Percentiles rank a stretch among this genome's conserved stretches.
Conservation (phyloP, 2,113 vertebrate genomes). For the Pygoscelis adeliae region DNA sequence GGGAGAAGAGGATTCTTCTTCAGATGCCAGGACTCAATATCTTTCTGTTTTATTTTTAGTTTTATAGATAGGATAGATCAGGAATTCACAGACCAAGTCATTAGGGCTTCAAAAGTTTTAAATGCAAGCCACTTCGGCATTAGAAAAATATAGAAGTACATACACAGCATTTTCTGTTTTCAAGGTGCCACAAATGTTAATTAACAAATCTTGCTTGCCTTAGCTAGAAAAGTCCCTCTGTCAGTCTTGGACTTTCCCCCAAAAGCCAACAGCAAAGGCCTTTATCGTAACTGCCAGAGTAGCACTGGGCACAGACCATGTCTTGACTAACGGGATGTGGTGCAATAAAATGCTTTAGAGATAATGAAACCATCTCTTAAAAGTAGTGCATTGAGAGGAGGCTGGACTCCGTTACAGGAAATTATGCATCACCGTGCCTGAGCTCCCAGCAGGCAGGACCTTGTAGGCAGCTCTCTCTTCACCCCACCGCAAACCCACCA, state of each 20-base stretch:
- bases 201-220: background rate
- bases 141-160: background rate
- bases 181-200: conserved; percentile 25
- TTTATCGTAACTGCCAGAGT: background rate
- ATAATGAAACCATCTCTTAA: conserved; percentile 11
- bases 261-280: background rate
- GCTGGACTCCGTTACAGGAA: background rate
- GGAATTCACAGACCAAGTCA: background rate
- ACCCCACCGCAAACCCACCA: background rate
- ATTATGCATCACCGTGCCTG: background rate
- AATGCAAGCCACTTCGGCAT: background rate
- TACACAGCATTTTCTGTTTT: background rate
- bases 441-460: background rate
- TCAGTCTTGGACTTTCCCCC: background rate
- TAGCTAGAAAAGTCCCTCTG: background rate
- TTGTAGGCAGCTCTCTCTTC: background rate
- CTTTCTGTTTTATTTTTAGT: background rate
- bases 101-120: background rate
- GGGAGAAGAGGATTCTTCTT: background rate
- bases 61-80: background rate
- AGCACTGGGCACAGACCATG: background rate
- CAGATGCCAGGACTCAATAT: background rate
- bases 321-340: background rate
- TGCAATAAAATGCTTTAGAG: conserved; percentile 31
- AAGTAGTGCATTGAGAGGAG: background rate